These are phyloP conservation scores for Drosophila pseudotalamancana DNA, from an alignment of 2,888 invertebrate genomes.

Conservation along the genomic window DNA sequence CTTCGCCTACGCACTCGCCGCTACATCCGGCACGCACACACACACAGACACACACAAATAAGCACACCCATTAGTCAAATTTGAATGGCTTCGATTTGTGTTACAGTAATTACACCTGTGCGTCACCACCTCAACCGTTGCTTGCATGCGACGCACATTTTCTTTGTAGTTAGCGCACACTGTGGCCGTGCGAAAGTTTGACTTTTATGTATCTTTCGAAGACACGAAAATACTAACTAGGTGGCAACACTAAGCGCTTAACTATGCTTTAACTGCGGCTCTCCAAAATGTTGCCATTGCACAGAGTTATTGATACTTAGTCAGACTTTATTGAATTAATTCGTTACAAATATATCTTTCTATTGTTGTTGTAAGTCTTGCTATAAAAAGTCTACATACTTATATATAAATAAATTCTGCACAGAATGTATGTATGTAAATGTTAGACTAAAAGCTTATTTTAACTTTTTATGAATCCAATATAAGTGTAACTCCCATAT, in stretches of 20 bases:
- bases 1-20: constrained; percentile 8
- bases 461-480: no score
- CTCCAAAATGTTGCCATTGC: no score
- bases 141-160: background rate
- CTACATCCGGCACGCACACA: constrained; percentile 25
- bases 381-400: no score
- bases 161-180: constrained; percentile 12
- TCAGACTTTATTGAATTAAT: no score
- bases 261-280: background rate
- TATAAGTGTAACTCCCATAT: no score
- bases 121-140: constrained; percentile 5
- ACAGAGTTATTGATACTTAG: no score
- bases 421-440: no score
- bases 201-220: background rate
- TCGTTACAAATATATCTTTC: no score
- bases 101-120: constrained; percentile 35
- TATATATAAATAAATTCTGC: no score
- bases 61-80: constrained; percentile 30
- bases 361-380: no score
- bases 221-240: background rate
- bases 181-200: constrained; percentile 7
- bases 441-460: no score
- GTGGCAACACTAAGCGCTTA: background rate
- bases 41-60: background rate
- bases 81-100: constrained; percentile 36